phyloP scores from a whole-genome alignment of 1,140 invertebrate genomes.

The Lepidostoma basale region DNA sequence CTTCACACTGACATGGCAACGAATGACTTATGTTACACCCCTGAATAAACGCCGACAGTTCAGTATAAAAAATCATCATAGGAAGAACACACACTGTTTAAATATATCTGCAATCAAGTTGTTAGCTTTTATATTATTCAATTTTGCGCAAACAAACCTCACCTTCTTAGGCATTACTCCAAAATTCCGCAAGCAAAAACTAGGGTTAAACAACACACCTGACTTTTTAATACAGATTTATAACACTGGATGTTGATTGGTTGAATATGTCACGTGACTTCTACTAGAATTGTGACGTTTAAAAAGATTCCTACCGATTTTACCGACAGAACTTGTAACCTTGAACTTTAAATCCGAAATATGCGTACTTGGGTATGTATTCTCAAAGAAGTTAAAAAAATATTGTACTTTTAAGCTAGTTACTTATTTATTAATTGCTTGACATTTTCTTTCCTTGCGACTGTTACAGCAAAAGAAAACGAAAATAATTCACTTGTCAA shows the following conservation, averaged over 20 bases:
- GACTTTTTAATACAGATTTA: conserved; percentile 39
- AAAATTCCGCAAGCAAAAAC: conserved; percentile 33
- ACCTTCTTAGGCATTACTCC: conserved; percentile 37
- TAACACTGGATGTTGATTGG: conserved; percentile 31
- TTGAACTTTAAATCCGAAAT: conserved; percentile 12
- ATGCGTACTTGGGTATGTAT: too few species aligned
- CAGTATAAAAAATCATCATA: not conserved
- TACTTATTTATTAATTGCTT: too few species aligned
- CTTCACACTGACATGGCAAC: conserved; percentile 38
- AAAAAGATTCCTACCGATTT: conserved; percentile 4
- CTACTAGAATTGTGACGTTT: conserved; percentile 33
- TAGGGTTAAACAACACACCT: conserved; percentile 41
- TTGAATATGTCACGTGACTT: conserved; percentile 31
- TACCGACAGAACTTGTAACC: conserved; percentile 22
- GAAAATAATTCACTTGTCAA: too few species aligned
- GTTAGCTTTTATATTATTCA: not conserved
- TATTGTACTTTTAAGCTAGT: too few species aligned
- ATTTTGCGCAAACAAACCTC: conserved; percentile 22
- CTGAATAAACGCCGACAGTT: conserved; percentile 30
- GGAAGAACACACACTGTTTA: not conserved
- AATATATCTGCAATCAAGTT: not conserved
- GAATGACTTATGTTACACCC: conserved; percentile 40
- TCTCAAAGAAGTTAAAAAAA: too few species aligned
- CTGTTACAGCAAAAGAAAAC: too few species aligned
- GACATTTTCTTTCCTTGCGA: too few species aligned